Evolutionary conservation across 2,113 vertebrate species (phyloP).

Genomic region (Larimichthys polyactis): DNA sequence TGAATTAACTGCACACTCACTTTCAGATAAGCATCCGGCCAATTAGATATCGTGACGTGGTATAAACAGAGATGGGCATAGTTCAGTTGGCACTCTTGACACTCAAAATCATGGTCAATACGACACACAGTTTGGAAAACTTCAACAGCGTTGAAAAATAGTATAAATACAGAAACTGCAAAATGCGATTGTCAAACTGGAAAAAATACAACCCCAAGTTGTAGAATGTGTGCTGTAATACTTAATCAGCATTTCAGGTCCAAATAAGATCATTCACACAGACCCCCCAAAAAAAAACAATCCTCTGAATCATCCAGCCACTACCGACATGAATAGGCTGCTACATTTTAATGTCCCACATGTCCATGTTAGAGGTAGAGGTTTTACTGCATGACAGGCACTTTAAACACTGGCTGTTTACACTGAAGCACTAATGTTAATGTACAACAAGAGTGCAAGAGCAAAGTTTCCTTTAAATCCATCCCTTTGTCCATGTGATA

Average conservation of each 20-base stretch:
- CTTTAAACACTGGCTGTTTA: slow-evolving; percentile 46
- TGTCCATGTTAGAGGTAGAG: slow-evolving; percentile 66
- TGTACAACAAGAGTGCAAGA: not conserved
- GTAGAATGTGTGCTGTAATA: not conserved
- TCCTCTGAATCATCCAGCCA: not conserved
- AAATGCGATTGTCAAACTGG: slow-evolving; percentile 25
- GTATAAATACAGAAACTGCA: slow-evolving; percentile 9
- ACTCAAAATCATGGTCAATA: not conserved
- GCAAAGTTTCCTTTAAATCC: slow-evolving; percentile 10
- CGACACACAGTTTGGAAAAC: slow-evolving; percentile 14
- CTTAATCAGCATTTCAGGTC: not conserved
- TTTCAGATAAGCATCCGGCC: slow-evolving; percentile 13
- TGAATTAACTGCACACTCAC: slow-evolving; percentile 28
- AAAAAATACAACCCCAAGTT: slow-evolving; percentile 18
- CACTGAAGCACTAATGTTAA: not conserved
- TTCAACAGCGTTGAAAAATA: slow-evolving; percentile 5
- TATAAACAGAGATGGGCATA: not conserved
- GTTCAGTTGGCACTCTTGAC: not conserved
- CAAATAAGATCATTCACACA: slow-evolving; percentile 19
- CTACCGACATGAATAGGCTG: not conserved
- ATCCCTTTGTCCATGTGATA: not conserved
- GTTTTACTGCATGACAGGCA: slow-evolving; percentile 63
- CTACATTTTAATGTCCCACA: slow-evolving; percentile 13
- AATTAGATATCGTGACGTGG: not conserved
- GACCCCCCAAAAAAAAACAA: slow-evolving; percentile 11